Evolutionary conservation across 2,888 invertebrate genomes (phyloP).

Genomic region (Periphyllus acericola): DNA sequence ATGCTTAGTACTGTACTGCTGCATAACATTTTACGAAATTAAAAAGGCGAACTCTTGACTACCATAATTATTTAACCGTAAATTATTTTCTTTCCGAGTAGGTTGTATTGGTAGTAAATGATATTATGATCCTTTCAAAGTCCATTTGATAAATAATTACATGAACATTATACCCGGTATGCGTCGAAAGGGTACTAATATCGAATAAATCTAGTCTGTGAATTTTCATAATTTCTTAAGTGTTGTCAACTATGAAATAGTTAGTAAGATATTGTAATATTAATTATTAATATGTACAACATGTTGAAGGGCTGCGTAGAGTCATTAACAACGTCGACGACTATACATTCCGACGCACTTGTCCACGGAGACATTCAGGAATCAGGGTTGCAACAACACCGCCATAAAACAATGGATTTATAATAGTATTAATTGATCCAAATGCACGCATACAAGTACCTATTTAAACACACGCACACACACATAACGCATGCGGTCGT

Average conservation of each 20-base stretch:
- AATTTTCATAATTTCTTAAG: conserved; percentile 34
- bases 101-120: conserved; percentile 4
- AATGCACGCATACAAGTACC: not conserved
- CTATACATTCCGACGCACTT: conserved; percentile 23
- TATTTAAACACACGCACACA: not conserved
- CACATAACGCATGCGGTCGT: too few species aligned
- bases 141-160: conserved; percentile 27
- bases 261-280: not conserved
- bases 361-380: not conserved
- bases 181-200: conserved; percentile 1
- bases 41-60: not conserved
- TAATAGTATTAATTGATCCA: conserved; percentile 31
- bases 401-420: not conserved
- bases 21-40: not conserved
- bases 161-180: conserved; percentile 8
- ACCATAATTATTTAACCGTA: not conserved
- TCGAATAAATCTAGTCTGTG: not conserved
- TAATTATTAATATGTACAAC: conserved; percentile 27
- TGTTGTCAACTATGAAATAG: conserved; percentile 30
- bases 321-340: conserved; percentile 22
- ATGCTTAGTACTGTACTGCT: not conserved
- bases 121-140: conserved; percentile 25
- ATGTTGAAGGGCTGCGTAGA: conserved; percentile 30
- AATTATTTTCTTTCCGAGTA: not conserved
- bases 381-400: not conserved